Evolutionary conservation across 2,888 invertebrate genomes (phyloP), one percentile per base, ranked within the genome.

Genomic region (Chymomyza fuscimana): DNA sequence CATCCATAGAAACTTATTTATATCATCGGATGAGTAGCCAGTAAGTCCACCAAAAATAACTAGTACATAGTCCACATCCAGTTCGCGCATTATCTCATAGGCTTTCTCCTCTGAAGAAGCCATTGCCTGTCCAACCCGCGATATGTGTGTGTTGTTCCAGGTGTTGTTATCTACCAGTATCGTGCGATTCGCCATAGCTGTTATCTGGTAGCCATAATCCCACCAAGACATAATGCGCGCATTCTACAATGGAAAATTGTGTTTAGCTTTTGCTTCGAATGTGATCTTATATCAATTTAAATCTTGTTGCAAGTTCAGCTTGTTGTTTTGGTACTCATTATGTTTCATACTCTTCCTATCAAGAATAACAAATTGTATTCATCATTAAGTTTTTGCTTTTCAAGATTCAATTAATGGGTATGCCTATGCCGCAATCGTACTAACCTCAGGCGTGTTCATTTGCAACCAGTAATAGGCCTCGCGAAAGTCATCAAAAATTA

Each of bases 1-100:
- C 99, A 99, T 99, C 99, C 99, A 99, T 78, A 99, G 94, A 91
- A 99, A 99, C 93, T 99, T 99, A 92, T 99, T 99, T 89, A 99
- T 99, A 91, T 99, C 99, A 90, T 99, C 99, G 0, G 99, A 99
- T 0, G 99, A 99, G 92, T 99, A 99, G 0, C 99, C 99, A 87
- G 99, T 99, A 67, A 99, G 98, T 5, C 99, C 99, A n/a, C 99
- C 99, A 92, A 99, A 99, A 89, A 99, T 99, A 7, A 99, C 98
- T 76, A 99, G 93, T 22, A 99, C 99, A 90, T 99, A 99, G 91
- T 99, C 98, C 1, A 99, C 99, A 92, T 99, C 99, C 67, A 99
- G 92, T 74, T 95, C 95, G 0, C 97, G 96, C 99, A 99, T 99
- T 67, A 99, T 99, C 74, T 97, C 95, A 91, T 99, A 99, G 0